These are phyloP conservation scores for Chiloscyllium plagiosum DNA, from an alignment of 2,113 vertebrate genomes.

Conservation along the genomic window DNA sequence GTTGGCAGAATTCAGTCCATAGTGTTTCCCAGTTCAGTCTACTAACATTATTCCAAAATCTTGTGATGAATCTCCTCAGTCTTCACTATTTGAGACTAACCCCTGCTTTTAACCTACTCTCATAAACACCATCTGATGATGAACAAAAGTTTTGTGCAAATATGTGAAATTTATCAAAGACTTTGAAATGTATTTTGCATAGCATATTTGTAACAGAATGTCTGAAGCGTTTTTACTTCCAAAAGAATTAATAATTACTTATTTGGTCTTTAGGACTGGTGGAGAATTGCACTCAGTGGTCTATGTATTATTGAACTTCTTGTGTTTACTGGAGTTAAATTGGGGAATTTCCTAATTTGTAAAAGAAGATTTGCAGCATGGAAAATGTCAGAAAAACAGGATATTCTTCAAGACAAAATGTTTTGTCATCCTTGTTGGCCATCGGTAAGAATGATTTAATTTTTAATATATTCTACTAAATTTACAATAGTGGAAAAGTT, in stretches of 20 bases:
- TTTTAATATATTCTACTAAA: not conserved
- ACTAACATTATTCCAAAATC: not conserved
- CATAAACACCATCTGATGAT: not conserved
- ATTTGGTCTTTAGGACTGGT: conserved; percentile 29
- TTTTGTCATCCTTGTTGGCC: conserved; percentile 28
- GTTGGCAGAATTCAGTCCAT: not conserved
- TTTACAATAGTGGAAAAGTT: not conserved
- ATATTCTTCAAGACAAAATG: not conserved
- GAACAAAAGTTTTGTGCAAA: not conserved
- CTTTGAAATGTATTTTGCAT: not conserved
- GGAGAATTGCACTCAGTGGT: not conserved
- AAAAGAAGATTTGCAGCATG: not conserved
- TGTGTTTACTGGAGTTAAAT: not conserved
- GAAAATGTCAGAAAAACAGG: not conserved
- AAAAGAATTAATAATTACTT: not conserved
- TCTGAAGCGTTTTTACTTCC: not conserved
- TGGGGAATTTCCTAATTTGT: not conserved
- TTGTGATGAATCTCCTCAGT: not conserved
- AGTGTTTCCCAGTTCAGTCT: not conserved
- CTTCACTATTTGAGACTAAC: not conserved
- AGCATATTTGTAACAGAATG: not conserved
- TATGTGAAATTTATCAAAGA: not conserved
- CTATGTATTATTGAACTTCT: not conserved
- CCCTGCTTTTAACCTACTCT: not conserved
- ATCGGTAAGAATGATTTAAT: not conserved